These are phyloP conservation scores for Allacma fusca DNA, from an alignment of 2,888 invertebrate species.

Conservation along the genomic window DNA sequence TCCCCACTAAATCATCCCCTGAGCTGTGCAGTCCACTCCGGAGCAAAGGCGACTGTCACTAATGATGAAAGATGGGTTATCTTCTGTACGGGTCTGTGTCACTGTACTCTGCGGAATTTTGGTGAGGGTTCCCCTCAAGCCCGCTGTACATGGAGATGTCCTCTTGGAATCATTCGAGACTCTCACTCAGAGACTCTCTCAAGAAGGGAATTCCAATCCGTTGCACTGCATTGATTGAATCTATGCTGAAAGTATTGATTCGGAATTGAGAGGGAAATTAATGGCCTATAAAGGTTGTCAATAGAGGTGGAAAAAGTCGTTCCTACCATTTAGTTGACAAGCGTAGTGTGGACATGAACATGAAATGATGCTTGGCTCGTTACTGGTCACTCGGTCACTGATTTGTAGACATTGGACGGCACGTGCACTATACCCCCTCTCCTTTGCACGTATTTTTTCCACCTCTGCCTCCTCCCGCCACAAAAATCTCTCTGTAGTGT, in stretches of 20 bases:
- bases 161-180: background rate
- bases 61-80: too few species aligned
- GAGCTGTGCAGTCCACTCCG: too few species aligned
- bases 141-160: too few species aligned
- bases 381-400: slow-evolving; percentile 30
- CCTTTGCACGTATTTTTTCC: background rate
- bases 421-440: background rate
- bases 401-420: slow-evolving; percentile 28
- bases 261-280: slow-evolving; percentile 31
- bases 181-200: background rate
- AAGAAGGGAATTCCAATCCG: background rate
- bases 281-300: slow-evolving; percentile 14
- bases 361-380: slow-evolving; percentile 8
- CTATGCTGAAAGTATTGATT: slow-evolving; percentile 16
- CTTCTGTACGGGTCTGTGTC: too few species aligned
- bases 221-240: background rate
- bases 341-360: slow-evolving; percentile 27
- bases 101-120: too few species aligned
- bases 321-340: slow-evolving; percentile 25
- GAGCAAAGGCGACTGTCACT: too few species aligned
- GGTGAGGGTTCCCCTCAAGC: too few species aligned
- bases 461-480: background rate
- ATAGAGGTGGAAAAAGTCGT: background rate
- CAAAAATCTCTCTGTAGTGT: too few species aligned
- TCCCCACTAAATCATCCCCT: background rate